Percentiles rank a stretch among this genome's conserved stretches.
Evolutionary conservation across 1,140 invertebrate species (phyloP).

Genomic region (Cydia pomonella): DNA sequence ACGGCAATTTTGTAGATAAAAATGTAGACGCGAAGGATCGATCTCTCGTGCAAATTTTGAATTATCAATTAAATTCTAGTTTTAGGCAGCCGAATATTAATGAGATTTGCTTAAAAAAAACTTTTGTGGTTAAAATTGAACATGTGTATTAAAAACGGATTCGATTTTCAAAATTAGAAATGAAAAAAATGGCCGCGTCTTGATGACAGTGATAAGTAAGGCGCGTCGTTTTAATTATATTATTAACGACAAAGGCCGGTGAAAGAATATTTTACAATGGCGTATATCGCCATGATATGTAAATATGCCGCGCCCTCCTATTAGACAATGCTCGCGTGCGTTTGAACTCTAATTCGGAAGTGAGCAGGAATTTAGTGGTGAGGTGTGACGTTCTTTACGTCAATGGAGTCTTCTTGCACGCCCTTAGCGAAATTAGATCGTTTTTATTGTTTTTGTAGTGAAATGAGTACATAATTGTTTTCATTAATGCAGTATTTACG

Average conservation of each 20-base stretch:
- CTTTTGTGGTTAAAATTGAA: too few species aligned
- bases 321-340: slow-evolving; percentile 67
- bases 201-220: slow-evolving; percentile 69
- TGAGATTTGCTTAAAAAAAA: too few species aligned
- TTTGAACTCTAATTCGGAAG: slow-evolving; percentile 68
- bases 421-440: slow-evolving; percentile 42
- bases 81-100: too few species aligned
- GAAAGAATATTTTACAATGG: slow-evolving; percentile 78
- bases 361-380: slow-evolving; percentile 64
- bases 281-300: slow-evolving; percentile 77
- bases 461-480: background rate
- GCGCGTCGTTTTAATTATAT: slow-evolving; percentile 79
- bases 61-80: too few species aligned
- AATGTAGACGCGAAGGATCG: too few species aligned
- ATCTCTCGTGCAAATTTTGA: too few species aligned
- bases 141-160: too few species aligned
- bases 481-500: too few species aligned
- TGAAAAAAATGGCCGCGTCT: slow-evolving; percentile 45
- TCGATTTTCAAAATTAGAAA: background rate
- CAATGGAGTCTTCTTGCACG: slow-evolving; percentile 40
- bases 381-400: slow-evolving; percentile 59
- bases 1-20: too few species aligned
- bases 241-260: slow-evolving; percentile 71
- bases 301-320: slow-evolving; percentile 74
- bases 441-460: slow-evolving; percentile 1